These are phyloP conservation scores for Plotosus lineatus DNA, from an alignment of 2,113 vertebrate species.

Conservation along the genomic window DNA sequence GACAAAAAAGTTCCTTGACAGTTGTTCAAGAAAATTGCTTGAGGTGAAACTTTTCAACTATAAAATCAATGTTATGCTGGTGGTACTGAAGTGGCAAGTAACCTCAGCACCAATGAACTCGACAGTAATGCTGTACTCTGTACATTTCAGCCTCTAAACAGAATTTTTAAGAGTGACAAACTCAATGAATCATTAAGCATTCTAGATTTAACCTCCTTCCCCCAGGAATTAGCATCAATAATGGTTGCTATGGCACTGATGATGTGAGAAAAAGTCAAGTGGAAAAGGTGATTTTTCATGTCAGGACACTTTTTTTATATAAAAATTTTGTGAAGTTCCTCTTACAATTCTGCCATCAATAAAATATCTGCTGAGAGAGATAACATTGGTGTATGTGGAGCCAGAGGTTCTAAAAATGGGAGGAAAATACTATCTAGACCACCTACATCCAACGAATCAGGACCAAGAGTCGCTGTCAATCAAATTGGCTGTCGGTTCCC, in stretches of 20 bases:
- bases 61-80: neutral
- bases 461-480: neutral
- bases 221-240: neutral
- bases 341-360: constrained; percentile 14
- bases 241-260: neutral
- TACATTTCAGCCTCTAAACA: neutral
- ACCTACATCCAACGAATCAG: constrained; percentile 1
- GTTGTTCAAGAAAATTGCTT: neutral
- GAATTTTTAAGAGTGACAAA: neutral
- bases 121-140: neutral
- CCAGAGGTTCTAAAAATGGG: neutral
- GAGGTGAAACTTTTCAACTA: neutral
- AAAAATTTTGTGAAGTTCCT: constrained; percentile 1
- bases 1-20: neutral
- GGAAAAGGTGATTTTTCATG: neutral
- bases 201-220: neutral
- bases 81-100: neutral
- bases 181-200: neutral
- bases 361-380: constrained; percentile 8
- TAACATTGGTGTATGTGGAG: neutral
- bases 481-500: neutral
- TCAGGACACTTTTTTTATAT: neutral
- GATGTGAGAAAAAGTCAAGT: neutral
- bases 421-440: neutral
- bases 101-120: neutral